Evolutionary conservation across 2,797 vertebrate species (phyloP).

Genomic region (Coregonus ussuriensis): DNA sequence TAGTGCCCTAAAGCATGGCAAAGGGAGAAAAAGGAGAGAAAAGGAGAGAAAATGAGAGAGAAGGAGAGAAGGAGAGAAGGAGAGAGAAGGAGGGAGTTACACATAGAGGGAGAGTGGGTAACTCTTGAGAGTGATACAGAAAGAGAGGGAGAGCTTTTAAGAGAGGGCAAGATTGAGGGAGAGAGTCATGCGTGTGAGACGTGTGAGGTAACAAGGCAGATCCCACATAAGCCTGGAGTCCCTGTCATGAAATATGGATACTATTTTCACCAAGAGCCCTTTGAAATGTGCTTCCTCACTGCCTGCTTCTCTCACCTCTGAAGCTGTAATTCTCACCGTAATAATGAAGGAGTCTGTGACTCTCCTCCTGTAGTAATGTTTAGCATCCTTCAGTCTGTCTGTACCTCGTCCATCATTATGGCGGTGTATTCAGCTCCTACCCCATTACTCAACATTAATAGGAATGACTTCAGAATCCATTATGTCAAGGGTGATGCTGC

Average conservation of each 20-base stretch:
- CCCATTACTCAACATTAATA: not conserved
- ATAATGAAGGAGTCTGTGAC: too few species aligned
- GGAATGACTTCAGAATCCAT: too few species aligned
- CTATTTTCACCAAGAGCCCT: conserved; percentile 13
- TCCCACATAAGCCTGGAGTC: not conserved
- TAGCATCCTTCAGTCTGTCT: too few species aligned
- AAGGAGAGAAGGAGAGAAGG: too few species aligned
- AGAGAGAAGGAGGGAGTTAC: too few species aligned
- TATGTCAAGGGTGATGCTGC: not conserved
- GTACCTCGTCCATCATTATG: too few species aligned
- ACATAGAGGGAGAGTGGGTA: not conserved
- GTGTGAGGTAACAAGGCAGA: conserved; percentile 13
- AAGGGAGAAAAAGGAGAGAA: not conserved
- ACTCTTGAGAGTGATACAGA: not conserved
- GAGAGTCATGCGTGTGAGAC: conserved; percentile 1
- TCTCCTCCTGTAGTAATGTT: too few species aligned
- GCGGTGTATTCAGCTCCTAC: not conserved
- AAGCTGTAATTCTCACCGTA: too few species aligned
- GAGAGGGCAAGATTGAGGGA: not conserved
- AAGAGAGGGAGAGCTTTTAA: not conserved
- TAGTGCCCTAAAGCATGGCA: conserved; percentile 33
- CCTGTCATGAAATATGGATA: not conserved
- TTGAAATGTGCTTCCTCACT: conserved; percentile 22
- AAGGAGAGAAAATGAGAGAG: too few species aligned
- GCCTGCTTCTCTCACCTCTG: not conserved